Base-by-base conservation (phyloP, 1,140 invertebrate genomes). In the Pseudomyrmex sp. region DNA sequence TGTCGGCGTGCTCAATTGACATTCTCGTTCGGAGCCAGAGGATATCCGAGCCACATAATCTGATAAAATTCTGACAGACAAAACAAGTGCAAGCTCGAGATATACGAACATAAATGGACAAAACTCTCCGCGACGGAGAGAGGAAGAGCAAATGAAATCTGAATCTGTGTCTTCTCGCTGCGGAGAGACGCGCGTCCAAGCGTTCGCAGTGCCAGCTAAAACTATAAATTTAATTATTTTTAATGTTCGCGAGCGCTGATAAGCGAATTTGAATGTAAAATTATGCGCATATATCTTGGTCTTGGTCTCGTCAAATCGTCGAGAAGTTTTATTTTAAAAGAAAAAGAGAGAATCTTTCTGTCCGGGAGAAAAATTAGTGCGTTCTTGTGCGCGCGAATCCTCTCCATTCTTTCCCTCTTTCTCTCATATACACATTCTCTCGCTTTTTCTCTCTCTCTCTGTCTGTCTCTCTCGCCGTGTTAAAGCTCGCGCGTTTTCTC, bases 221-320 rank as follows among this genome's bases (percentile, higher is more conserved):
- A 72, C 54, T 80, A 66, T 61, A 72, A 80, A 80, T 80, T 80
- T 80, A 59, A 80, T 80, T 80, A 80, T 80, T 80, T 70, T 58
- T 69, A 59, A 80, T 44, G 52, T 79, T 20, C 44, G 61, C 48
- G 59, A 12, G 35, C 8, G 75, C 2, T 59, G 20, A 80, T 44
- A 44, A 35, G 35, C 5, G 44, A 7, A 72, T 80, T 59, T 50
- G 20, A 80, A 70, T 80, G 26, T 20, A n/a, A 72, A 80, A 79
- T 66, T 63, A 77, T 15, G 26, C 5, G 61, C 26, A 12, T 59
- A 66, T 23, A 80, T 59, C 54, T 26, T 46, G 54, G 13, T 4
- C 66, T 15, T 44, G 13, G 44, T 18, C 15, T 58, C 63, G 20
- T 79, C 54, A 48, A n/a, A 20, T 59, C 76, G 26, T 12, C 15